Evolutionary conservation across 2,113 vertebrate genomes (phyloP).

Genomic region (Aegypius monachus): DNA sequence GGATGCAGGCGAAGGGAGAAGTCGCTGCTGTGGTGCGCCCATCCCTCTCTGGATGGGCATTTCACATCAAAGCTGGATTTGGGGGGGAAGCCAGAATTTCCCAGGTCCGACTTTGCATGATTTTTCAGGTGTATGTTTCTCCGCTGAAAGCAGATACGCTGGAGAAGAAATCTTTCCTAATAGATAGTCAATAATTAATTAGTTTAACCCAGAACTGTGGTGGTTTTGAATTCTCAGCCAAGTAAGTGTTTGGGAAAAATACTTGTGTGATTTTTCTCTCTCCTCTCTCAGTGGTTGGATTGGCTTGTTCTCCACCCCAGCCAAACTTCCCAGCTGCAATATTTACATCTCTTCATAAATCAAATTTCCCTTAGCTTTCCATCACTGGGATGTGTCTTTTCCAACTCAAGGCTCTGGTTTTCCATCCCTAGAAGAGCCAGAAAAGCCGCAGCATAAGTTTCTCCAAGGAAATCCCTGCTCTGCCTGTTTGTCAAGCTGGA

Average conservation of each 20-base stretch:
- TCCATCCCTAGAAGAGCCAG: background rate
- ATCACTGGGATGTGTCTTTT: background rate
- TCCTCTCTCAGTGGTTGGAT: background rate
- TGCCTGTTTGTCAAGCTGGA: background rate
- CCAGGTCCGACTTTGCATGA: background rate
- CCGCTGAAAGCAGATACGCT: background rate
- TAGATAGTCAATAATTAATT: background rate
- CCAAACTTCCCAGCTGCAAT: background rate
- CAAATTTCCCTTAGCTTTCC: background rate
- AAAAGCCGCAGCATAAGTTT: background rate
- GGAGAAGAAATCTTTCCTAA: background rate
- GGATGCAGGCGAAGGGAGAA: background rate
- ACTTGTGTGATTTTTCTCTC: background rate
- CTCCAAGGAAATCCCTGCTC: background rate
- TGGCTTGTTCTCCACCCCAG: background rate
- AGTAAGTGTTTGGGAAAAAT: background rate
- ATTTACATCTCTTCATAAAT: background rate
- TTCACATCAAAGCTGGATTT: background rate
- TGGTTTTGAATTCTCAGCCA: background rate
- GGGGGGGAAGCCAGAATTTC: background rate
- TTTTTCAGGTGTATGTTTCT: background rate
- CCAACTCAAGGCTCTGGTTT: background rate
- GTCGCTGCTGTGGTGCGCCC: rapidly evolving
- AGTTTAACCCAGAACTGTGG: background rate
- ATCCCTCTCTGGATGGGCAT: background rate